Conservation (phyloP, 2,797 vertebrate genomes). For the Leptatherina wallacei region DNA sequence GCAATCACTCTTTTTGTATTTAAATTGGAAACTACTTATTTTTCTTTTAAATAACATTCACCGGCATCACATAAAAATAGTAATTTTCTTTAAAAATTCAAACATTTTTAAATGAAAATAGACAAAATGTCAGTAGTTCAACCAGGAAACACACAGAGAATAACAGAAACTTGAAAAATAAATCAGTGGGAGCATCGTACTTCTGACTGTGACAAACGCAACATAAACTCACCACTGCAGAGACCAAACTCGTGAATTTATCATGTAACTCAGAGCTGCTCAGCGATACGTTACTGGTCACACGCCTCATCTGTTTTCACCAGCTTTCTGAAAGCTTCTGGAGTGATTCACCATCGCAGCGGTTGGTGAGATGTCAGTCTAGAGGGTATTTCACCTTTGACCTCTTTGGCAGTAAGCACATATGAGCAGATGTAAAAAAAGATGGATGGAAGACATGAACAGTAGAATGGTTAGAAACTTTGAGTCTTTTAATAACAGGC, state of each 20-base stretch:
- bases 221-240: background rate
- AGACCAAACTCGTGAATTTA: conserved; percentile 11
- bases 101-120: no score
- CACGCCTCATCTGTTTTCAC: conserved; percentile 30
- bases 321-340: background rate
- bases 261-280: background rate
- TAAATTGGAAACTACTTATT: no score
- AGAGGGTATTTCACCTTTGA: conserved; percentile 63
- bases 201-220: background rate
- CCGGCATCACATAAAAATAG: no score
- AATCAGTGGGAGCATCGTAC: background rate
- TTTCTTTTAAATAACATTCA: no score
- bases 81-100: no score
- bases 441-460: conserved; percentile 39
- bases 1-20: no score
- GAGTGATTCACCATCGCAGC: conserved; percentile 47
- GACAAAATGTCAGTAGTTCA: background rate
- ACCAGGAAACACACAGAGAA: background rate
- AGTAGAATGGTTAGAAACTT: no score
- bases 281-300: conserved; percentile 5
- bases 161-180: background rate
- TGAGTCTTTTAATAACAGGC: no score
- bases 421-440: conserved; percentile 40
- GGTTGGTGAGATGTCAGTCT: conserved; percentile 43
- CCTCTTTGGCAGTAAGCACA: conserved; percentile 32